Evolutionary conservation across 2,888 invertebrate species (phyloP).

Genomic region (Cheilosia urbana): DNA sequence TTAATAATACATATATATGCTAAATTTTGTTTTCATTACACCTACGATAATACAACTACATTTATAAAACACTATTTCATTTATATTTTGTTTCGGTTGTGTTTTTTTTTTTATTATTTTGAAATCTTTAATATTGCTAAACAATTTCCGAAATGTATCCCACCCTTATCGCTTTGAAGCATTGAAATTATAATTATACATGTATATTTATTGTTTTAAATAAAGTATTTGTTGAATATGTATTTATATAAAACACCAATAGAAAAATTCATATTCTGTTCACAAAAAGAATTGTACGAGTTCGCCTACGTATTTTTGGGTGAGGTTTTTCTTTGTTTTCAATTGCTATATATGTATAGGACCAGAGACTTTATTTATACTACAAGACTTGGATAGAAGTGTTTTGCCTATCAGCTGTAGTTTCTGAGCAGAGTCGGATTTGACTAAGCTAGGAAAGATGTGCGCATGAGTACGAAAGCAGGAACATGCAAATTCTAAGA

Average conservation of each 20-base stretch:
- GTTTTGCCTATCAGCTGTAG: background rate
- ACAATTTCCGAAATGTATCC: slow-evolving; percentile 58
- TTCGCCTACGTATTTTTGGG: slow-evolving; percentile 69
- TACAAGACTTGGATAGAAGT: background rate
- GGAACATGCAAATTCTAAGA: no score
- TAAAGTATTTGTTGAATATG: slow-evolving; percentile 46
- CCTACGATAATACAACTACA: slow-evolving; percentile 76
- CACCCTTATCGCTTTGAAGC: slow-evolving; percentile 50
- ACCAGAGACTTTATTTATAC: background rate
- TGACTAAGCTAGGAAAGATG: no score
- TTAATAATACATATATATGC: slow-evolving; percentile 70
- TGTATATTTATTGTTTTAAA: slow-evolving; percentile 37
- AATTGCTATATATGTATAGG: slow-evolving; percentile 9
- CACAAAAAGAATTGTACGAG: slow-evolving; percentile 67
- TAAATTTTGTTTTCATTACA: slow-evolving; percentile 68
- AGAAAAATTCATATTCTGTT: slow-evolving; percentile 54
- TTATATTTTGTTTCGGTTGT: slow-evolving; percentile 65
- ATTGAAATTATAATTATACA: slow-evolving; percentile 52
- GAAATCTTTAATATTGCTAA: slow-evolving; percentile 62
- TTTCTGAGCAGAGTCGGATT: no score
- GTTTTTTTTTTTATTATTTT: slow-evolving; percentile 40
- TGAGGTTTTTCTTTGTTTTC: slow-evolving; percentile 46
- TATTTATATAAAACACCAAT: slow-evolving; percentile 66
- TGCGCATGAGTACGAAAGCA: no score
- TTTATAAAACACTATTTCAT: slow-evolving; percentile 75